A percentile compares a stretch with the other conserved stretches of the same genome.
Evolutionary conservation across 2,888 invertebrate genomes (phyloP).

Genomic region (Helobdella robusta): DNA sequence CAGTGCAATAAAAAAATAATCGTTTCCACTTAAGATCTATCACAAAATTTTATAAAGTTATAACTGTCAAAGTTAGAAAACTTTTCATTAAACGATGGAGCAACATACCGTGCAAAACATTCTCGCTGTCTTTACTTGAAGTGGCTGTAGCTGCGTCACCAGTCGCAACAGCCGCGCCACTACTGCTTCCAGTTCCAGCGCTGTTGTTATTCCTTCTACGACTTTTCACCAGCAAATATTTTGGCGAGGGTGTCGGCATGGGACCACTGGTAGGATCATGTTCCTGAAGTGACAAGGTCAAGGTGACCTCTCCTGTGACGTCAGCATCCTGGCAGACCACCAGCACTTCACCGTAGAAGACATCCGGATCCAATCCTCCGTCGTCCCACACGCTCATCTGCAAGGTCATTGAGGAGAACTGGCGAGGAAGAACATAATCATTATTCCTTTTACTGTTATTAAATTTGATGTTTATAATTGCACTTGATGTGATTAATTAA

Average conservation of each 20-base stretch:
- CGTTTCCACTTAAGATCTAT: too few relatives aligned
- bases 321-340: slow-evolving; percentile 54
- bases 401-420: slow-evolving; percentile 52
- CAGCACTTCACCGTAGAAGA: slow-evolving; percentile 52
- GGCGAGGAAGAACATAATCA: too few relatives aligned
- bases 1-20: too few relatives aligned
- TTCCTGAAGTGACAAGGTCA: slow-evolving; percentile 61
- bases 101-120: too few relatives aligned
- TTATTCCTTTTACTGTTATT: too few relatives aligned
- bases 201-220: background rate
- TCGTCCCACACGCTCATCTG: slow-evolving; percentile 82
- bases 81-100: background rate
- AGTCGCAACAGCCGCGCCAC: too few relatives aligned
- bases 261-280: slow-evolving; percentile 46
- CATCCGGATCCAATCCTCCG: slow-evolving; percentile 67
- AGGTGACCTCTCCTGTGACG: slow-evolving; percentile 48
- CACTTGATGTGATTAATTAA: too few relatives aligned
- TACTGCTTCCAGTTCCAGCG: background rate
- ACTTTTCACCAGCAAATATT: slow-evolving; percentile 25
- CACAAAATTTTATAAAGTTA: too few relatives aligned
- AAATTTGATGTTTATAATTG: too few relatives aligned
- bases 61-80: background rate
- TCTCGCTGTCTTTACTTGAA: too few relatives aligned
- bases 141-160: too few relatives aligned
- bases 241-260: slow-evolving; percentile 36